phyloP scores from a whole-genome alignment of 2,797 vertebrate genomes.

The Melopsittacus undulatus region DNA sequence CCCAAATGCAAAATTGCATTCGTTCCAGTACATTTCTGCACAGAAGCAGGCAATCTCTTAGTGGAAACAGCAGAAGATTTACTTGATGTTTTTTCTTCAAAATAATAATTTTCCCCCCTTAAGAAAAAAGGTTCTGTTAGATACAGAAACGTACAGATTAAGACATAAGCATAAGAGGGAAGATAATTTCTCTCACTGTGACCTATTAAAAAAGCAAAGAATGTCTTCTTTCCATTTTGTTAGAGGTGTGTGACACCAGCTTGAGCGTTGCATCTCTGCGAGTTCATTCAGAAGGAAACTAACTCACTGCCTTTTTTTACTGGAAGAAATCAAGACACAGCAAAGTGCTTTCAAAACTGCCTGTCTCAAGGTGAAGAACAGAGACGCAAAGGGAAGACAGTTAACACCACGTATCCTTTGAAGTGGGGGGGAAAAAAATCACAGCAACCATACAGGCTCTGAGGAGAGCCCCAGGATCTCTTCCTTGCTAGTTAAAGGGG shows the following conservation, averaged over 20 bases:
- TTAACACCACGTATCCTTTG: not conserved
- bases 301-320: not conserved
- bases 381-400: not conserved
- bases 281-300: not conserved
- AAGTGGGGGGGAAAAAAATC: not conserved
- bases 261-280: fast-evolving
- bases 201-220: not conserved
- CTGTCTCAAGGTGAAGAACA: not conserved
- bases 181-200: not conserved
- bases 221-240: not conserved
- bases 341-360: not conserved
- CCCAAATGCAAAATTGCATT: slow-evolving; percentile 9
- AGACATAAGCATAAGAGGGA: not conserved
- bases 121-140: not conserved
- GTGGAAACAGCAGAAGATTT: not conserved
- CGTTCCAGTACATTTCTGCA: slow-evolving; percentile 32
- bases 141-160: not conserved
- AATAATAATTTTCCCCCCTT: not conserved
- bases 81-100: not conserved
- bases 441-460: not conserved
- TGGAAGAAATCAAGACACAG: not conserved
- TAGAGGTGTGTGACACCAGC: not conserved
- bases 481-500: not conserved
- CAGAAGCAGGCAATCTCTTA: not conserved
- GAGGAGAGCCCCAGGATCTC: slow-evolving; percentile 32